Base-by-base conservation (phyloP, 2,113 vertebrate genomes). In the Pogona vitticeps region DNA sequence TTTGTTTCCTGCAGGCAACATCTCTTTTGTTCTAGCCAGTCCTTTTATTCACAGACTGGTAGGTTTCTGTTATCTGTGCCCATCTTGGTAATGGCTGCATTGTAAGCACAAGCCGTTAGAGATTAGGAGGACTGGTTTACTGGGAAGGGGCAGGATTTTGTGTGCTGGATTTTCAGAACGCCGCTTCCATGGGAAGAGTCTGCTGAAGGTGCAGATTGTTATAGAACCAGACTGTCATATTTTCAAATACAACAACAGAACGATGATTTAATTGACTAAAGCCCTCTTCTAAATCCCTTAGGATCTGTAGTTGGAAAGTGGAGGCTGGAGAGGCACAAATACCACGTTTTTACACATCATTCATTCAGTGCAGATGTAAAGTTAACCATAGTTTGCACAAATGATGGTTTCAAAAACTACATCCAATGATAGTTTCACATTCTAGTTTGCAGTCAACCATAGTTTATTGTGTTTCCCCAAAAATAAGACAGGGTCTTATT, bases 1-100 rank as follows among this genome's bases (percentile, higher is more conserved):
- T 46, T 0, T 33, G 20, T n/a, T 40, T 46, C 28, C 93, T 1
- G 73, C 88, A 87, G 86, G 87, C 76, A 59, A 70, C 67, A 7
- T 63, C 89, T 73, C 88, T 88, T 90, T 94, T 92, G 89, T 93
- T 90, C 71, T 0, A 59, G 59, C 65, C 79, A 88, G 89, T 76
- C 73, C 76, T 76, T 76, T 94, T 90, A 89, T 87, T 91, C 85
- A 90, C 86, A 56, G 75, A 6, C 90, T 83, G 87, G 79, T 89
- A 89, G 81, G 89, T 88, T 82, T 14, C 0, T 42, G 80, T 92
- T 86, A 89, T 86, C 85, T 2, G 86, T 84, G 23, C 6, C 79
- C 77, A 33, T 1, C 0, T 76, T 68, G 81, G 86, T 81, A 0
- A 18, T 14, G 42, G 59, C 23, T 8, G 4, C 85, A 12, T 88